Conservation (phyloP, 2,113 vertebrate genomes). For the Phyllopteryx taeniolatus region DNA sequence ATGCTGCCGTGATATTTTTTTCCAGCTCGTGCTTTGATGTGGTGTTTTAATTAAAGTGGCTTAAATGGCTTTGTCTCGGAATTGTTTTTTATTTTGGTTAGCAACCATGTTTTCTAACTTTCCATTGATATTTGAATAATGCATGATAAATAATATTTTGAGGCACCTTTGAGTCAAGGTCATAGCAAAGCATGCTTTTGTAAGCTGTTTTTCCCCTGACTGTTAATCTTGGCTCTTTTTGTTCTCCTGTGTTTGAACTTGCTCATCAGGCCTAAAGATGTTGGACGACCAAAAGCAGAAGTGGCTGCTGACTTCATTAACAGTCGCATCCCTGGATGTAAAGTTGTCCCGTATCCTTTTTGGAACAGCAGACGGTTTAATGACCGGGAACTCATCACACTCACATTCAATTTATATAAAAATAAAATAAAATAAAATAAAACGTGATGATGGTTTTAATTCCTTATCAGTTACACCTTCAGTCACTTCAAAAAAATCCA, state of each 20-base stretch:
- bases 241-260: background rate
- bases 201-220: background rate
- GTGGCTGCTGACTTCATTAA: slow-evolving; percentile 95
- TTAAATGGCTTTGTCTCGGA: too few species aligned
- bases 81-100: too few species aligned
- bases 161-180: too few species aligned
- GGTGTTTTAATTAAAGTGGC: too few species aligned
- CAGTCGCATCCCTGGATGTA: slow-evolving; percentile 83
- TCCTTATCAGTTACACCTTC: slow-evolving; percentile 68
- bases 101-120: too few species aligned
- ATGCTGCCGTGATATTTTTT: too few species aligned
- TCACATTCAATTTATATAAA: background rate
- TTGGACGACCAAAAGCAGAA: slow-evolving; percentile 92
- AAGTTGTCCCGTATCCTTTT: slow-evolving; percentile 92
- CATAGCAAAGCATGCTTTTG: background rate
- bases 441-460: background rate
- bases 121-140: too few species aligned
- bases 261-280: slow-evolving; percentile 83
- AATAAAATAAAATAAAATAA: background rate
- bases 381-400: background rate
- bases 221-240: background rate
- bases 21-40: too few species aligned
- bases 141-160: too few species aligned
- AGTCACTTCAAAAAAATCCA: slow-evolving; percentile 98
- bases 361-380: background rate